phyloP scores from a whole-genome alignment of 2,888 invertebrate genomes.

The Pristionchus japonicus region DNA sequence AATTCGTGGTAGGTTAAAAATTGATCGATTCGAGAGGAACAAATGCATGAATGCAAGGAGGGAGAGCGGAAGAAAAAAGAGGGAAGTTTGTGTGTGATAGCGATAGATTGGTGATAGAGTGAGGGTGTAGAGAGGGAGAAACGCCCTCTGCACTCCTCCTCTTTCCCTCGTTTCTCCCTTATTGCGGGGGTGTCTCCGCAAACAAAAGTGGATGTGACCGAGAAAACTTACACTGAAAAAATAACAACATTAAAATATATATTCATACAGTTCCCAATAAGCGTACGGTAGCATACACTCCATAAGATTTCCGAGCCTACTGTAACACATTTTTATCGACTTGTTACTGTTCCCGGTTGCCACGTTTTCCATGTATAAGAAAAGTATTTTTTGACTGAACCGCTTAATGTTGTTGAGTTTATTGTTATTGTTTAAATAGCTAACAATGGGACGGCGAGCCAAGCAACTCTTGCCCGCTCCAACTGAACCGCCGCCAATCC shows the following conservation, averaged over 20 bases:
- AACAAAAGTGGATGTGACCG: conserved; percentile 3
- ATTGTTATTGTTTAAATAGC: neutral
- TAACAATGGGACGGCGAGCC: conserved; percentile 26
- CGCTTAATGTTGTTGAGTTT: neutral
- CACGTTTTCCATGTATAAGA: too few relatives aligned
- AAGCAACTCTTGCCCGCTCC: neutral
- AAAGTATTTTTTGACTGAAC: neutral
- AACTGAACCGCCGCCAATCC: neutral
- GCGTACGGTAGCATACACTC: neutral
- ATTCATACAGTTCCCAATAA: neutral
- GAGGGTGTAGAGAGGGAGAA: neutral
- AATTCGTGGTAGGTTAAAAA: neutral
- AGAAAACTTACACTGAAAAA: neutral
- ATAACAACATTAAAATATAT: neutral
- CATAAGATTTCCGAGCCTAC: neutral
- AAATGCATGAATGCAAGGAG: neutral
- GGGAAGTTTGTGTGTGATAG: conserved; percentile 17
- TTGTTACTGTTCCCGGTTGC: too few relatives aligned
- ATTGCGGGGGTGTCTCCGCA: conserved; percentile 31
- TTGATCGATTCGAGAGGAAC: neutral
- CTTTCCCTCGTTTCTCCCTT: too few relatives aligned
- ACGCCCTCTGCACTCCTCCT: conserved; percentile 31
- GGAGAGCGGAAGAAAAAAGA: neutral
- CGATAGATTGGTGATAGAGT: neutral
- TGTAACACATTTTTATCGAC: too few relatives aligned